Evolutionary conservation across 2,113 vertebrate species (phyloP), one percentile per base, ranked within the genome.

Genomic region (Embiotoca jacksoni): DNA sequence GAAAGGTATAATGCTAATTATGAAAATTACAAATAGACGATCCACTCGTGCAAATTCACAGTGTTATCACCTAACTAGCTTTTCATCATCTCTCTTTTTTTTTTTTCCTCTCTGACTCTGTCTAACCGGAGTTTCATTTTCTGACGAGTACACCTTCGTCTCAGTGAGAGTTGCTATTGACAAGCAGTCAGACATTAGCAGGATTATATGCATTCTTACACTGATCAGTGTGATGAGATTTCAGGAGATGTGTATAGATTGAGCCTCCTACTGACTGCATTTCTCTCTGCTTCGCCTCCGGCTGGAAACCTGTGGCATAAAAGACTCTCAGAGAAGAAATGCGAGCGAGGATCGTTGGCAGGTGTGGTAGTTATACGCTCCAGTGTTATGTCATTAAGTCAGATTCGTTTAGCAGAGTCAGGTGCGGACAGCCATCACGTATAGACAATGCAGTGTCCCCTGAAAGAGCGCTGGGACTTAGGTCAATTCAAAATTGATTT

Each of bases 1-100:
- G 61, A 91, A 88, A 92, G 86, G 86, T 92, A 90, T 84, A 92
- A 79, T 87, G 93, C 93, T 94, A 95, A 94, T 94, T 94, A 92
- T 90, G 84, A 91, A 93, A 93, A 93, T 92, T 80, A 88, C 91
- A 91, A 91, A 89, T 81, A 86, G 80, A 88, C 46, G 58, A 89
- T 76, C 49, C 46, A 41, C 82, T 88, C 68, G 88, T 91, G 87
- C 83, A 91, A 91, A 92, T 92, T 61, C 77, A 65, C 74, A 85
- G 67, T 75, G 60, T 66, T 58, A 41, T 73, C 72, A 62, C 52
- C 68, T 68, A 56, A 61, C 67, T 68, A 55, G 69, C 52, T 53
- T 78, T 82, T 60, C 62, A 76, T 87, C 84, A 63, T 78, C 31
- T 72, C 49, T 39, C 33, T 60, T 67, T 68, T 33, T 5, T 37